Evolutionary conservation across 2,888 invertebrate genomes (phyloP), one percentile per base, ranked within the genome.

Genomic region (Lissocephala sabroskyi): DNA sequence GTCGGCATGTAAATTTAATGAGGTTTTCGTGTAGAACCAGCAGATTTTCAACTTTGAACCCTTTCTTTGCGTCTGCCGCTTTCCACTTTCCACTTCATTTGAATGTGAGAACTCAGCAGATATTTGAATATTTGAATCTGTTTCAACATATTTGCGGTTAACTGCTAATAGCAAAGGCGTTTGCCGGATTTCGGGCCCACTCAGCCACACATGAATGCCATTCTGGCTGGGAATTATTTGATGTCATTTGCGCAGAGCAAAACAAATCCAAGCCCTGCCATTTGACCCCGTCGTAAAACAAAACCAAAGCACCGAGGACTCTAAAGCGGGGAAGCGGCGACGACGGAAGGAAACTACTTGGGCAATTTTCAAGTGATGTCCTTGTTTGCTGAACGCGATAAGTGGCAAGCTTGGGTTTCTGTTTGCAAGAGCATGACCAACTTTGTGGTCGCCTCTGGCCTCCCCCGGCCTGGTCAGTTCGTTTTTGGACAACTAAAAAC

Each of bases 351-450:
- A 57, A 75, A 75, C 78, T 68, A 78, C 76, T 68, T 76, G 71
- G 79, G 74, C 76, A 76, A 70, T 78, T 78, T 70, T 70, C 74
- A 70, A 78, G 73, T 71, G 76, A 75, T 75, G 68, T 78, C 73
- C 79, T 75, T 56, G 45, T 45, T 37, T 51, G 42, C 44, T 46
- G 53, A 35, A 35, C 51, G 48, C 75, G 71, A 70, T 70, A 75
- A 78, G 67, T 66, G 66, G 55, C 40, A 48, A 37, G 50, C 52
- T 53, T 33, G 41, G 45, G 37, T 43, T 46, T 73, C 61, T 57
- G 70, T 64, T 73, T 61, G 55, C 50, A 53, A 48, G 46, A 41
- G 41, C 23, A 23, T n/a, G n/a, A n/a, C n/a, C n/a, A n/a, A n/a
- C n/a, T n/a, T n/a, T n/a, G n/a, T n/a, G n/a, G n/a, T n/a, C n/a